These are phyloP conservation scores for Mus pahari DNA, from an alignment of 2,113 vertebrate species.

Conservation along the genomic window DNA sequence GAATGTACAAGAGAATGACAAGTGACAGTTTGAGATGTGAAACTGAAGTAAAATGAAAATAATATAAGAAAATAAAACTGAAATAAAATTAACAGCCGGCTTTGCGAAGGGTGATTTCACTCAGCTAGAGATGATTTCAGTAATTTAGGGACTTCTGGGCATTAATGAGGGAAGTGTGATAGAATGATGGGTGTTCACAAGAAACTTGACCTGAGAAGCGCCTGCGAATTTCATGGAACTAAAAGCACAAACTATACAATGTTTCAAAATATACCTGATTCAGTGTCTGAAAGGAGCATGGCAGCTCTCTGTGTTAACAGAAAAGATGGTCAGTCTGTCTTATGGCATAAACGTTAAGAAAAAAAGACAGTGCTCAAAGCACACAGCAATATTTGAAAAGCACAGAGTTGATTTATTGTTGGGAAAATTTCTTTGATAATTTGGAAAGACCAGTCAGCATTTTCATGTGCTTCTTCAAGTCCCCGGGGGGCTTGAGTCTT, in stretches of 20 bases:
- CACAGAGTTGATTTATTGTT: not conserved
- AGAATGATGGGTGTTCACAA: not conserved
- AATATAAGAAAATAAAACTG: no score
- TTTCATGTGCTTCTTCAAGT: not conserved
- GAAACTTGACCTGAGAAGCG: not conserved
- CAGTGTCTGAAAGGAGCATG: not conserved
- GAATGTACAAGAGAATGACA: not conserved
- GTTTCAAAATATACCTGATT: not conserved
- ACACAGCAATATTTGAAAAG: not conserved
- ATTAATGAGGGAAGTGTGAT: not conserved
- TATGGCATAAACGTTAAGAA: not conserved
- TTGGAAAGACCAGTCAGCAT: not conserved
- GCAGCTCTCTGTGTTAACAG: not conserved
- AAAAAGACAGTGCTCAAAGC: not conserved
- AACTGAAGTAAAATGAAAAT: not conserved
- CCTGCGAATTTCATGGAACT: not conserved
- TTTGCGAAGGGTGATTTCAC: no score
- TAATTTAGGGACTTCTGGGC: no score
- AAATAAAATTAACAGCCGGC: no score
- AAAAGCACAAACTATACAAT: not conserved
- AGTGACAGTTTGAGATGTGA: not conserved
- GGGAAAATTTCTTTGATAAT: not conserved
- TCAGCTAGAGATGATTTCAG: not conserved
- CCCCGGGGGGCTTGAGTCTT: not conserved
- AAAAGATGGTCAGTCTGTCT: not conserved